phyloP scores from a whole-genome alignment of 53 echinoderm and acorn worm species.

The Astropecten irregularis region DNA sequence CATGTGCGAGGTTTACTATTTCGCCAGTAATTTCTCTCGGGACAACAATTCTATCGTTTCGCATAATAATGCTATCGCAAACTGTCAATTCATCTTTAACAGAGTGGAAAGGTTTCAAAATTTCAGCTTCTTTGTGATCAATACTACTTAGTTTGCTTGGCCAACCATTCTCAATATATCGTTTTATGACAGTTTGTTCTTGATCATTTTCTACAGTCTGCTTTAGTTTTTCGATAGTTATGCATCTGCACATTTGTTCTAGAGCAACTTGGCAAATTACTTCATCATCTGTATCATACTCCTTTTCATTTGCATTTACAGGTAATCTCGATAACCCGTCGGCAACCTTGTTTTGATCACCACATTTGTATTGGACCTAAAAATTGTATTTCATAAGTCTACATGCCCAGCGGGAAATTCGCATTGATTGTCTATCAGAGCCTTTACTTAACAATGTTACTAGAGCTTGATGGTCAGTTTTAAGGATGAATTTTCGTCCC shows the following conservation, averaged over 20 bases:
- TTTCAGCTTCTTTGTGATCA: neutral
- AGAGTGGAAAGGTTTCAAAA: neutral
- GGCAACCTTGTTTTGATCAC: slow-evolving; percentile 10
- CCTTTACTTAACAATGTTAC: slow-evolving; percentile 18
- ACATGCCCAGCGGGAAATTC: slow-evolving; percentile 30
- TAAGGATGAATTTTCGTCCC: slow-evolving; percentile 23
- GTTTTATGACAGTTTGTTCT: neutral
- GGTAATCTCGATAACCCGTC: slow-evolving; percentile 25
- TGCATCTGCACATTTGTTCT: neutral
- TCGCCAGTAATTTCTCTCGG: neutral
- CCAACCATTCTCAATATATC: neutral
- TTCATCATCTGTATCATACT: slow-evolving; percentile 23
- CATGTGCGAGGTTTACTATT: neutral
- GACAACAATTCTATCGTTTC: neutral
- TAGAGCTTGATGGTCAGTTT: slow-evolving; percentile 37
- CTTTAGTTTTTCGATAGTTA: neutral
- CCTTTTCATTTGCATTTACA: neutral
- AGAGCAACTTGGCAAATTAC: neutral
- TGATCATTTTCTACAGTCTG: neutral
- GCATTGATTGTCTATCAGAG: slow-evolving; percentile 8
- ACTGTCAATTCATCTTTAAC: slow-evolving; percentile 11
- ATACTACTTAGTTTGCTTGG: neutral
- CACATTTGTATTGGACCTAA: slow-evolving; percentile 8
- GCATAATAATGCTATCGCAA: neutral
- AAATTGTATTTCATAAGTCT: slow-evolving; percentile 30